Evolutionary conservation across 2,888 invertebrate species (phyloP), one percentile per base, ranked within the genome.

Genomic region (Alsophila aescularia): DNA sequence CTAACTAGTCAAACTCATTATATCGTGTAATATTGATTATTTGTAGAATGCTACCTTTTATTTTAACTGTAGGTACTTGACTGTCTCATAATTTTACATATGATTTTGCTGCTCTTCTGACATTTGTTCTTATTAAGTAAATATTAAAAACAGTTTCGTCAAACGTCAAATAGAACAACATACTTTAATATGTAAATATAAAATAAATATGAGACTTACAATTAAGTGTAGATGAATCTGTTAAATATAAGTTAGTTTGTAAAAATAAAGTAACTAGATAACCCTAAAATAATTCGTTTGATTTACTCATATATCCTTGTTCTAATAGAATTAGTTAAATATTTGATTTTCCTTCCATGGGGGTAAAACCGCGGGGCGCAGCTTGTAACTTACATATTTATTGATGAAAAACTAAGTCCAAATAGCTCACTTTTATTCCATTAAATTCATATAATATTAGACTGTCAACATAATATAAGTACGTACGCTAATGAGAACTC

Each of bases 1-100:
- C 65, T 65, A 65, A 65, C 65, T 65, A 65, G 65, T 65, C 65
- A 65, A 62, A 60, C 47, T 58, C 16, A 58, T 52, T 49, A 45
- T 61, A 56, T 60, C 41, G 40, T 34, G n/a, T 48, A 32, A n/a
- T 24, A 16, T 7, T 45, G n/a, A 24, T 15, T 18, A 16, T 29
- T 29, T 31, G 31, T 14, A 18, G 18, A 15, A 37, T 16, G 18
- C 37, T 24, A 24, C 15, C 8, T n/a, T n/a, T 32, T 12, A 43
- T 43, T 27, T 40, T 40, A 40, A 40, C 27, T 27, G 1, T n/a
- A n/a, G n/a, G n/a, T 14, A 10, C 15, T 16, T 2, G 27, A 40
- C 40, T 40, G 27, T 32, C 43, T 32, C 32, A 42, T 42, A n/a
- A 8, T 10, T 27, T 32, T n/a, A 9, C 12, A 13, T 27, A 10